Evolutionary conservation across 2,113 vertebrate genomes (phyloP).

Genomic region (Phalacrocorax pelagicus): DNA sequence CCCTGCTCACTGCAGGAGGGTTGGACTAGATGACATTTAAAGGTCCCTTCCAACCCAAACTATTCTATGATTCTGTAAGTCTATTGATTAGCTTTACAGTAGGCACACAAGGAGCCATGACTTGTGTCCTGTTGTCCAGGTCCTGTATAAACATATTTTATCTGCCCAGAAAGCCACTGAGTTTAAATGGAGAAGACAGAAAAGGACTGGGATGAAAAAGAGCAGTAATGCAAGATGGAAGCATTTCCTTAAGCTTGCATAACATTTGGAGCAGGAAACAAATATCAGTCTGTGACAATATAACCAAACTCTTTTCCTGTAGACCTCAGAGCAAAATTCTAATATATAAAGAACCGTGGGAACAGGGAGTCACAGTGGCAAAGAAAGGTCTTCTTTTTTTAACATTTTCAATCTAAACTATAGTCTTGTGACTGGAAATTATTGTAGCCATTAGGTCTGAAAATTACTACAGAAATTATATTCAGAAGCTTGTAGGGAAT

Average conservation of each 20-base stretch:
- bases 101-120: background rate
- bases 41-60: background rate
- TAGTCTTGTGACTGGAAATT: background rate
- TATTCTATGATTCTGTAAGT: background rate
- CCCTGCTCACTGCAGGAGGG: background rate
- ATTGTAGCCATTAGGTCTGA: background rate
- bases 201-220: background rate
- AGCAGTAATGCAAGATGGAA: background rate
- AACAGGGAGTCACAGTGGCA: background rate
- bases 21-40: background rate
- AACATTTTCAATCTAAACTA: background rate
- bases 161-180: background rate
- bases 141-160: background rate
- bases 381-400: background rate
- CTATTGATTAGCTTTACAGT: background rate
- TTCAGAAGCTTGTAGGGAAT: background rate
- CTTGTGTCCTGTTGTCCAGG: background rate
- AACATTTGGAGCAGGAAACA: background rate
- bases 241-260: background rate
- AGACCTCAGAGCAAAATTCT: background rate
- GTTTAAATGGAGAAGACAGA: background rate
- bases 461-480: background rate
- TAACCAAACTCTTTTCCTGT: background rate
- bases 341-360: background rate
- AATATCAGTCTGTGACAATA: background rate